Evolutionary conservation across 1,140 invertebrate genomes (phyloP).

Genomic region (Trinorchestia longiramus): DNA sequence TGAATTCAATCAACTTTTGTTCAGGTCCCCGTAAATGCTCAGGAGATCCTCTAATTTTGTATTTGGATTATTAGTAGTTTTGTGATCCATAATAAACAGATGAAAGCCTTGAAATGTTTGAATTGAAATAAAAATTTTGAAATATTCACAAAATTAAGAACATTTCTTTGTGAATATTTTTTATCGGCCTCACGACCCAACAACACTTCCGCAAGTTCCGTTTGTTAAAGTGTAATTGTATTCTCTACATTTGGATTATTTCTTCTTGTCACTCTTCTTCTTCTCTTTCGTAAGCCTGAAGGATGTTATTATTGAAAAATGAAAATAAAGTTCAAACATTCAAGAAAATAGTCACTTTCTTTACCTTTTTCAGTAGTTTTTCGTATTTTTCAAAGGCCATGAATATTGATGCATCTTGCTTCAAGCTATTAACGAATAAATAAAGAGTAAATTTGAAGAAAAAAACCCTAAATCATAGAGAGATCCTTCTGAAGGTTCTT

Average conservation of each 20-base stretch:
- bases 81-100: background rate
- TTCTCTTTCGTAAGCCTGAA: background rate
- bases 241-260: background rate
- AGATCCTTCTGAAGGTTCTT: background rate
- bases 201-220: background rate
- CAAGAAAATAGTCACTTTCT: background rate
- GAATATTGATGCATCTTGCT: background rate
- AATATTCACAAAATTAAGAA: background rate
- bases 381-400: background rate
- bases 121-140: background rate
- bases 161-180: no score
- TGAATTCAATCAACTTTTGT: background rate
- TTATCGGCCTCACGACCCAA: background rate
- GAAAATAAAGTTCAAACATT: background rate
- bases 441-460: no score
- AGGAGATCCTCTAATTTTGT: background rate
- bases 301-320: background rate
- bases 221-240: background rate
- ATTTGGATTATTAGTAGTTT: background rate
- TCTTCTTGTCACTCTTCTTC: background rate
- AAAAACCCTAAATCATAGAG: background rate
- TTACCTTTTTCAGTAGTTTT: background rate
- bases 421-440: no score
- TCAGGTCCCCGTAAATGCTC: background rate
- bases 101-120: background rate